Base-by-base conservation (phyloP, 1,140 invertebrate genomes). In the Trachelipus rathkii region DNA sequence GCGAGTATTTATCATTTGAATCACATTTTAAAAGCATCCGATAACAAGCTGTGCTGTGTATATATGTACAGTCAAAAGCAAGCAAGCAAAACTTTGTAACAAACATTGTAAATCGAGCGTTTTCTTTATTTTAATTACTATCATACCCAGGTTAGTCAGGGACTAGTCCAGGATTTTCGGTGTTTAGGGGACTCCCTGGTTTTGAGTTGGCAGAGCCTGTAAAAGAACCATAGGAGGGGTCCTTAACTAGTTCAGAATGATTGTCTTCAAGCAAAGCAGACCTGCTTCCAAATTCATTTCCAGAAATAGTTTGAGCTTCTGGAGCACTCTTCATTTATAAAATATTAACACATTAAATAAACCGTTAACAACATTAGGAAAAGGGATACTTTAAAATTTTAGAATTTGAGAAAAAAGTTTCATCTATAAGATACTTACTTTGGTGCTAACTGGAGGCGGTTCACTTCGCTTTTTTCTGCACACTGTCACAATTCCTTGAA, bases 341-440 rank as follows among this genome's bases (percentile, higher is more conserved):
- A 33, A 33, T 6, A 33, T 33, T 33, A 73, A 11, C 10, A 73
- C 23, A 15, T 24, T 24, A 21, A 44, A 9, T 1, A 10, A 24
- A 73, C 45, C 23, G 21, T 24, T 70, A 73, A 70, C 72, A 70
- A 21, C 21, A 73, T 44, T 67, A 10, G 11, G 72, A 13, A 33
- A 44, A 6, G 44, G 50, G 33, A 53, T 24, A 74, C 53, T 44
- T 68, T 60, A 19, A 43, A 73, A 33, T 87, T 88, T 72, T 69
- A 81, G 11, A 60, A 71, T 43, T 23, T 43, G 21, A 5, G 11
- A 71, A 69, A 69, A 69, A 33, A 33, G 33, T 33, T 33, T 33
- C 6, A 33, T 33, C 11, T 60, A 4, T 60, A 60, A 15, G 8
- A 60, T 15, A 60, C 50, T 60, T 19, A 60, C 50, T 60, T 60